Conservation (phyloP, 2,797 vertebrate species). For the Tachyglossus aculeatus region DNA sequence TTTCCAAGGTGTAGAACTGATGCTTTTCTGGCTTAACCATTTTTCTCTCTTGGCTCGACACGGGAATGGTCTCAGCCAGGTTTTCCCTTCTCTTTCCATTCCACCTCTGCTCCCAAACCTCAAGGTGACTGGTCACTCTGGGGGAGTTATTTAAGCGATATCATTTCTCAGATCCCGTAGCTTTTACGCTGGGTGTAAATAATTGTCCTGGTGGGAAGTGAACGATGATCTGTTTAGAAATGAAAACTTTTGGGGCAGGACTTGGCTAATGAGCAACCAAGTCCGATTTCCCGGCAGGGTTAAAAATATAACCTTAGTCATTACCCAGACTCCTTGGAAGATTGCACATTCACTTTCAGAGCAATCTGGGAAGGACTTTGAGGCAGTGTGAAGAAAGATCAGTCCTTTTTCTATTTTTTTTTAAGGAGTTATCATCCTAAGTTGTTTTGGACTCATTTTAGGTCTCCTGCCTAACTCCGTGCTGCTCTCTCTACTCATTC, state of each 20-base stretch:
- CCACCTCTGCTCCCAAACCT: too few species aligned
- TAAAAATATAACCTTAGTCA: slow-evolving; percentile 56
- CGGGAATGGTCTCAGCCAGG: too few species aligned
- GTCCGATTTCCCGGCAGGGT: slow-evolving; percentile 52
- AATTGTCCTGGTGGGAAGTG: slow-evolving; percentile 23
- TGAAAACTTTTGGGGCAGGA: not conserved
- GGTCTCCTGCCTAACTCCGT: too few species aligned
- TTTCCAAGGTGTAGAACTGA: too few species aligned
- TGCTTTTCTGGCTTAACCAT: too few species aligned
- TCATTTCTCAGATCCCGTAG: too few species aligned
- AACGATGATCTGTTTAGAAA: slow-evolving; percentile 17
- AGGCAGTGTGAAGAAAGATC: not conserved
- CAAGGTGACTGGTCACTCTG: too few species aligned
- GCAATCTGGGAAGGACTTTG: slow-evolving; percentile 51
- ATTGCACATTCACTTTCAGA: slow-evolving; percentile 51
- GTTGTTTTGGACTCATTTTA: too few species aligned
- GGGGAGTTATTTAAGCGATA: too few species aligned
- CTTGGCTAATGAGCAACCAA: slow-evolving; percentile 10
- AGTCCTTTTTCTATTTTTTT: not conserved
- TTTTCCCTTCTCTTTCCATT: too few species aligned
- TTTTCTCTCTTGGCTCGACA: too few species aligned
- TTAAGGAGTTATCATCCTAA: not conserved
- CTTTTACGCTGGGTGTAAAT: slow-evolving; percentile 11
- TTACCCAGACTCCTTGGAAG: slow-evolving; percentile 63
- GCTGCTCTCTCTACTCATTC: not conserved